Base-by-base conservation (phyloP, 2,113 vertebrate genomes). In the Corvus cornix region DNA sequence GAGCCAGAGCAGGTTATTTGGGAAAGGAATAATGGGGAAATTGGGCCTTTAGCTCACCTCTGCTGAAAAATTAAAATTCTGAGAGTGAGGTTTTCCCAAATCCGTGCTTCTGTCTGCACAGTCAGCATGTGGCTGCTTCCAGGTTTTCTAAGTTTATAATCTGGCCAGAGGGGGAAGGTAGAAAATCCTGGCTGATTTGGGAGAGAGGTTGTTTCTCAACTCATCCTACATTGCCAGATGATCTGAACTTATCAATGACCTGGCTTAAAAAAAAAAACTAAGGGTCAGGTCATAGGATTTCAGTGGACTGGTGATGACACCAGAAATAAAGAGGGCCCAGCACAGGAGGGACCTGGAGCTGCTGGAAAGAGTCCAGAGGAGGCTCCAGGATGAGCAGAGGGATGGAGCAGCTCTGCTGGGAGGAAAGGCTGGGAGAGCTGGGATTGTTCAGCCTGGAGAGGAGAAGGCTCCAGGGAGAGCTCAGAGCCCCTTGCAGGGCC, bases 111-210 rank as follows among this genome's bases (percentile, higher is more conserved):
- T 58, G 23, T 31, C 46, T 35, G 35, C 10, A 27, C 22, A 26
- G 30, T 31, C 16, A 35, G n/a, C 28, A 17, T 0, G 0, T 30
- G 49, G 8, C 9, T 43, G 1, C 30, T 58, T 64, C 33, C 16
- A 58, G 24, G 31, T 20, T 44, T 2, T 17, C 14, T n/a, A 33
- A 46, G 21, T 56, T 83, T 28, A 9, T 58, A 6, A 28, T 12
- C 13, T 39, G 30, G 9, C n/a, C 46, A 37, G 51, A 56, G 41
- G 2, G 30, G 10, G 15, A 53, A 26, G 33, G 30, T 23, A 37
- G 39, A 56, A 53, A 60, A 84, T 56, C 19, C 31, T 44, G 24
- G 5, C 20, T 70, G 21, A 4, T 86, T 64, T n/a, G 48, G 16
- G 31, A 74, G 12, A 13, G 12, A 5, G 16, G 2, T 9, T 43